Percentiles rank a stretch among this genome's conserved stretches.
Conservation (phyloP, 2,888 invertebrate genomes). For the Lumbricus terrestris region DNA sequence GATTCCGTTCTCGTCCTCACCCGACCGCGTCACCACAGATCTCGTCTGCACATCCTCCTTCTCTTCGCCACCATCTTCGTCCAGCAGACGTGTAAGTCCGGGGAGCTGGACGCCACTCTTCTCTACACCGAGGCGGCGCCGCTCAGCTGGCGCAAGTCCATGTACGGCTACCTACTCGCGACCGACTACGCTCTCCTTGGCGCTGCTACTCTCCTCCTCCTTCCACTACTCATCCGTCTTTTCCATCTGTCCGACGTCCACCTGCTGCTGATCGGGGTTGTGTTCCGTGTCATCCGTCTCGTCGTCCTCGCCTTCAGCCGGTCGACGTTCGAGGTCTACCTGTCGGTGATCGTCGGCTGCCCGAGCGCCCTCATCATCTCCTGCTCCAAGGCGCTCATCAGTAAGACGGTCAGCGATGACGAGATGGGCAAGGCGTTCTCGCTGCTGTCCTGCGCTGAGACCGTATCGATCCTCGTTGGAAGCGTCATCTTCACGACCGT, state of each 20-base stretch:
- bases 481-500: conserved; percentile 51
- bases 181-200: conserved; percentile 57
- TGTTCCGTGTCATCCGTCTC: conserved; percentile 49
- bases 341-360: conserved; percentile 51
- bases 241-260: conserved; percentile 47
- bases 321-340: conserved; percentile 52
- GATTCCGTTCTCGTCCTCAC: conserved; percentile 40
- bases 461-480: conserved; percentile 52
- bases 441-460: conserved; percentile 53
- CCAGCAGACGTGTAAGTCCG: conserved; percentile 51
- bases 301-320: conserved; percentile 45
- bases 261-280: conserved; percentile 50
- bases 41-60: conserved; percentile 43
- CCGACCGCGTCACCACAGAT: conserved; percentile 41
- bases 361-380: conserved; percentile 52
- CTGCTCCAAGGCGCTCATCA: conserved; percentile 51
- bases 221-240: conserved; percentile 50
- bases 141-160: conserved; percentile 51
- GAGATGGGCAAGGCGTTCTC: conserved; percentile 57
- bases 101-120: conserved; percentile 56
- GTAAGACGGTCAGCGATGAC: conserved; percentile 52
- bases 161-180: conserved; percentile 55
- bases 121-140: conserved; percentile 52
- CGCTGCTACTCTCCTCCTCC: conserved; percentile 48
- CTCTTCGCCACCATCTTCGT: conserved; percentile 46